These are phyloP conservation scores for Nephrocerus scutellatus DNA, from an alignment of 2,888 invertebrate species.

Conservation along the genomic window DNA sequence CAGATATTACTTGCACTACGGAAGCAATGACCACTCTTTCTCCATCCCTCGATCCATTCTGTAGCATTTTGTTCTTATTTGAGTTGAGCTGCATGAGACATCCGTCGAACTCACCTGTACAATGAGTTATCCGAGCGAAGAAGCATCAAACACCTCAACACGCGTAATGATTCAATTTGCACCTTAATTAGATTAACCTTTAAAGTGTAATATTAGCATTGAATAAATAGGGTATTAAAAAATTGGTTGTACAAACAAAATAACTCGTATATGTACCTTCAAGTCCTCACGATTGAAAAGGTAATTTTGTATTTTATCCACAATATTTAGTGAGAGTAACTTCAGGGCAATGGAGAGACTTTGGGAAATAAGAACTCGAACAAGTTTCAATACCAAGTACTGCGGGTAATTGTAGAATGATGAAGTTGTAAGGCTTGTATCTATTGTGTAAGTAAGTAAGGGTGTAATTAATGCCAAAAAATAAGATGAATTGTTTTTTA, in stretches of 20 bases:
- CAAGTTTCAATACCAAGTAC: constrained; percentile 62
- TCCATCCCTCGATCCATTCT: too few relatives aligned
- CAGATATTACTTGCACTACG: too few relatives aligned
- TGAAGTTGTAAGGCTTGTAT: constrained; percentile 20
- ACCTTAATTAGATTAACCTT: constrained; percentile 46
- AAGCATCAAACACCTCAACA: constrained; percentile 37
- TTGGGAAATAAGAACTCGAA: constrained; percentile 63
- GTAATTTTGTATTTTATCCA: constrained; percentile 38
- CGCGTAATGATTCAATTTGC: constrained; percentile 55
- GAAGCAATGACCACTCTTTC: too few relatives aligned
- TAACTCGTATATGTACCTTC: constrained; percentile 28
- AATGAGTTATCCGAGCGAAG: constrained; percentile 34
- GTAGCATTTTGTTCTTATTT: constrained; percentile 21
- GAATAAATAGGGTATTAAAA: too few relatives aligned
- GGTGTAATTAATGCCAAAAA: constrained; percentile 41
- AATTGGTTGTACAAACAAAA: too few relatives aligned
- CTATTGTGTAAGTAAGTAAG: constrained; percentile 34
- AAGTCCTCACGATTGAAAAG: constrained; percentile 38
- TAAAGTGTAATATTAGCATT: not conserved
- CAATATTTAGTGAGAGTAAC: constrained; percentile 29
- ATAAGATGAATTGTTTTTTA: constrained; percentile 16
- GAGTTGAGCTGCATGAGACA: not conserved
- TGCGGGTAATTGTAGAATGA: constrained; percentile 60
- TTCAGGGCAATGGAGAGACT: constrained; percentile 35
- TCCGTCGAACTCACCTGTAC: constrained; percentile 34